These are phyloP conservation scores for Taeniopygia guttata DNA, from an alignment of 2,797 vertebrate species.

Conservation along the genomic window DNA sequence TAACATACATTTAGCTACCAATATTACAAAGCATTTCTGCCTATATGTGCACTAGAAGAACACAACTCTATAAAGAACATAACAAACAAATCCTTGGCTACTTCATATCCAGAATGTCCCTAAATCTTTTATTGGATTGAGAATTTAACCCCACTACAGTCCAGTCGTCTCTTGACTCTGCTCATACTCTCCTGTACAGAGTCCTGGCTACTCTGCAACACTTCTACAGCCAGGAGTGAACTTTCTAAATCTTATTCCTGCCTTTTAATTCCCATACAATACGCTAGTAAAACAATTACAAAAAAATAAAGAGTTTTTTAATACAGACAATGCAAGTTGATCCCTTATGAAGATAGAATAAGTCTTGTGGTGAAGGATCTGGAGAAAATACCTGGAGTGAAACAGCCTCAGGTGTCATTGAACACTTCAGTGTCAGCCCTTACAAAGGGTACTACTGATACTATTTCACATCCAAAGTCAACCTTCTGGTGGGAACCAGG, in stretches of 20 bases:
- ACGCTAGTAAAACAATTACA: background rate
- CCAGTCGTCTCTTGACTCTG: background rate
- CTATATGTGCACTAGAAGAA: background rate
- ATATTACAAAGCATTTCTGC: background rate
- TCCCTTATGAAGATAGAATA: background rate
- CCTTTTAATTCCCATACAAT: background rate
- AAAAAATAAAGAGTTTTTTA: background rate
- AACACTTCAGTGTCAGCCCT: background rate
- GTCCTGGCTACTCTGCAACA: background rate
- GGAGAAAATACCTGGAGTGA: background rate
- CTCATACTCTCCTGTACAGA: background rate
- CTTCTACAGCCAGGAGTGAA: background rate
- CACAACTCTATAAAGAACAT: background rate
- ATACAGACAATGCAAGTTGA: background rate
- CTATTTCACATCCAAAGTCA: background rate
- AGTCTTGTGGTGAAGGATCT: background rate
- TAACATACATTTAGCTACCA: background rate
- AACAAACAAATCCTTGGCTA: background rate
- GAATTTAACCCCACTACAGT: background rate
- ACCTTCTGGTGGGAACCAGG: background rate
- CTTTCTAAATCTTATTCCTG: background rate
- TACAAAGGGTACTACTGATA: background rate
- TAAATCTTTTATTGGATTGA: background rate
- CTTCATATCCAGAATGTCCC: background rate
- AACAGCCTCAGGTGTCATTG: background rate